Evolutionary conservation across 2,797 vertebrate species (phyloP), one percentile per base, ranked within the genome.

Genomic region (Sciurus vulgaris): DNA sequence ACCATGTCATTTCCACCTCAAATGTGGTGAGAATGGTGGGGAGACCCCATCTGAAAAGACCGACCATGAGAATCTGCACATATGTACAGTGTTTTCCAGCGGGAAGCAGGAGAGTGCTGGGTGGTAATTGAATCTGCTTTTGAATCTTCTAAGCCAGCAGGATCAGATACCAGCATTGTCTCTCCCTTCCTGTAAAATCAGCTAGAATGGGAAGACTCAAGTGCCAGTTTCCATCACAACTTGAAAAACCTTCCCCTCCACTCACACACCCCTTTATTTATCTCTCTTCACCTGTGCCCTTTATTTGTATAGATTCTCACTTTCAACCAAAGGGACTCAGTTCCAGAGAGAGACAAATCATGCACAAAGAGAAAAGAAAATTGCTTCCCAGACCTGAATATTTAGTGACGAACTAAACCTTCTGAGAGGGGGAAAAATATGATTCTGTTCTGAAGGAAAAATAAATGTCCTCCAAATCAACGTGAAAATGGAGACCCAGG

Each of bases 341-440:
- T 96, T 97, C 93, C 51, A 96, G 94, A 96, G 96, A 96, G 51
- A 97, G 74, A 95, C 92, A 98, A 97, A 96, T 97, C 94, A 97
- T 92, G 49, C 63, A 90, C 81, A 94, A 91, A 94, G 96, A 95
- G 70, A 95, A 78, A 98, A 98, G 96, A 93, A 97, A 96, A 94
- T 96, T 41, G 30, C 94, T 98, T 98, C 96, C 93, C 93, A 94
- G 93, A 82, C 77, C 96, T 98, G 96, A 97, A 96, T 98, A 97
- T 98, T 97, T 97, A 97, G 95, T 97, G 94, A 96, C 56, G 94
- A 97, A 97, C 97, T 93, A 97, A 96, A 94, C 87, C 95, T 97
- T 97, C 85, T 0, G 33, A 94, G 93, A 95, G 63, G 84, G 86
- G 63, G 18, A 94, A 83, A 98, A 96, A 96, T 95, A 97, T 94